Percentiles rank a stretch among this genome's conserved stretches.
Evolutionary conservation across 2,113 vertebrate species (phyloP).

Genomic region (Ictalurus furcatus): DNA sequence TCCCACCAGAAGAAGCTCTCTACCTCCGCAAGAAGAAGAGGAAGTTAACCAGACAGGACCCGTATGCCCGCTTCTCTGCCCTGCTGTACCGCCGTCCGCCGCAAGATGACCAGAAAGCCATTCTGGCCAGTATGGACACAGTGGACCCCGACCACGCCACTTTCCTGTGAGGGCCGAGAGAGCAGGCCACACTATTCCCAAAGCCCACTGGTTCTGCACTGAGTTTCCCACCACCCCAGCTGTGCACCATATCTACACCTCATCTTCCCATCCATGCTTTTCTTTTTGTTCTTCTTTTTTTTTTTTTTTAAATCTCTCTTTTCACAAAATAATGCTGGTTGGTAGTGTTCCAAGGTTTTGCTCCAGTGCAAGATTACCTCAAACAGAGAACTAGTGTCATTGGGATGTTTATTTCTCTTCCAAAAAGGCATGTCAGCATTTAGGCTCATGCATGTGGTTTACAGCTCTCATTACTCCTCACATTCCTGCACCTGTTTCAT

Average conservation of each 20-base stretch:
- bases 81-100: slow-evolving; percentile 87
- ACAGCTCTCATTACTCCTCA: slow-evolving; percentile 43
- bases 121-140: slow-evolving; percentile 93
- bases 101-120: slow-evolving; percentile 92
- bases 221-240: slow-evolving; percentile 61
- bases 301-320: not conserved
- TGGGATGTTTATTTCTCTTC: not conserved
- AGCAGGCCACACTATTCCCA: slow-evolving; percentile 49
- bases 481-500: slow-evolving; percentile 52
- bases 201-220: slow-evolving; percentile 50
- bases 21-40: slow-evolving; percentile 98
- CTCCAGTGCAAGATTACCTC: slow-evolving; percentile 71
- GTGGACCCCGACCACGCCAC: slow-evolving; percentile 89
- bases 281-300: slow-evolving; percentile 4
- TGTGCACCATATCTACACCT: slow-evolving; percentile 43
- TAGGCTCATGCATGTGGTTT: slow-evolving; percentile 31
- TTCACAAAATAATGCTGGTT: slow-evolving; percentile 26
- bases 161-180: slow-evolving; percentile 73
- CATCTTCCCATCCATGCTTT: slow-evolving; percentile 30
- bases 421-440: not conserved
- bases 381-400: slow-evolving; percentile 32
- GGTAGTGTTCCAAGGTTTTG: slow-evolving; percentile 64
- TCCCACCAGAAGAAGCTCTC: slow-evolving; percentile 95
- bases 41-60: slow-evolving; percentile 88
- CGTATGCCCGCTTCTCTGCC: slow-evolving; percentile 91